Evolutionary conservation across 2,113 vertebrate genomes (phyloP), one percentile per base, ranked within the genome.

Genomic region (Dascyllus trimaculatus): DNA sequence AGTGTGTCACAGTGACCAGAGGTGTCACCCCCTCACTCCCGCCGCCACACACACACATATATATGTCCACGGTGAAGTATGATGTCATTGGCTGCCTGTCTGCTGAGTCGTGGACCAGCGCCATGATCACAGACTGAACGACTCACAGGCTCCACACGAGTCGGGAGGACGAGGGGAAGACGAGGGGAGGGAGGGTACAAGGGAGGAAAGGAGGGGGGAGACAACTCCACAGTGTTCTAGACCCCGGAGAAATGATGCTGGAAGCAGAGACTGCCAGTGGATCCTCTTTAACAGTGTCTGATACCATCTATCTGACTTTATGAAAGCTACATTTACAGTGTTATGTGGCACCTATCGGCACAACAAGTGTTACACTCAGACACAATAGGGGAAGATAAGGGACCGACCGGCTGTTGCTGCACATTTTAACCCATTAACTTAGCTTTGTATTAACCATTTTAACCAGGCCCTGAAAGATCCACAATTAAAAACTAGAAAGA

Each of bases 1-100:
- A 65, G 58, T 83, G 84, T 90, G 89, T 91, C 92, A 93, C 88
- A 76, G 60, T 90, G 88, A 92, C 90, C 92, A 90, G 75, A 85
- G 75, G 91, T 91, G 87, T 92, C 93, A 91, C 67, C 85, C 79
- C 72, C 75, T 71, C 24, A 11, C 72, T 22, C 45, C 57, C 46
- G 52, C 17, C 19, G 13, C 13, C 25, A 29, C 46, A 72, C 21
- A 72, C 26, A 71, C 11, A 45, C 71, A 80, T 54, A 79, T 65
- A 65, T 74, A 56, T 11, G 43, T 72, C 61, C 73, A 70, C 38
- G 4, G n/a, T 54, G 56, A 75, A 65, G 60, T 14, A 88, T 91
- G 87, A 86, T 87, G 91, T 91, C 91, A 92, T 79, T 69, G 86
- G 85, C 86, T 80, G 67, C 81, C 65, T 81, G 62, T 82, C 29